A percentile compares a stretch with the other conserved stretches of the same genome.
phyloP scores from a whole-genome alignment of 2,797 vertebrate species.

The Sebastes cheni region DNA sequence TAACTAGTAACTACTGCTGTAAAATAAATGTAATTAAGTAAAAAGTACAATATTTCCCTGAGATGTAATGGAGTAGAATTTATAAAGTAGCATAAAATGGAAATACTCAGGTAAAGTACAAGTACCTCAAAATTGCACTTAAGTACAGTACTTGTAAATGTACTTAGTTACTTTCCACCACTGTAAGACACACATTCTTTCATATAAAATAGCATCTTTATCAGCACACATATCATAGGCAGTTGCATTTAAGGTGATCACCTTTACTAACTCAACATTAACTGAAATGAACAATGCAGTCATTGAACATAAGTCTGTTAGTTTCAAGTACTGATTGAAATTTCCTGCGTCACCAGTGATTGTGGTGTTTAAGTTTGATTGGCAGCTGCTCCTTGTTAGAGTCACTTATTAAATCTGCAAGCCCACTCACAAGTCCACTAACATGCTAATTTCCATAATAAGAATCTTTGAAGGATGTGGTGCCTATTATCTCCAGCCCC shows the following conservation, averaged over 20 bases:
- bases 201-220: not conserved
- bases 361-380: conserved; percentile 40
- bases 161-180: too few species aligned
- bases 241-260: not conserved
- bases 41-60: too few species aligned
- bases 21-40: too few species aligned
- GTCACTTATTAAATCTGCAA: conserved; percentile 59
- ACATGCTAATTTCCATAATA: conserved; percentile 68
- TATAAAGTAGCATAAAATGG: too few species aligned
- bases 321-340: not conserved
- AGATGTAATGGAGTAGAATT: too few species aligned
- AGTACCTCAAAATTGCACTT: too few species aligned
- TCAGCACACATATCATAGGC: not conserved
- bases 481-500: conserved; percentile 47
- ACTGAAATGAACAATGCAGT: not conserved
- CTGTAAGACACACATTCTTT: not conserved
- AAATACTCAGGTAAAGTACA: too few species aligned
- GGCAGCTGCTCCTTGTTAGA: conserved; percentile 67
- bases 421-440: conserved; percentile 31
- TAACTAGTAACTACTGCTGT: too few species aligned
- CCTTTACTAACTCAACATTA: not conserved
- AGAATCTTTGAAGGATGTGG: conserved; percentile 48
- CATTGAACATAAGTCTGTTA: not conserved
- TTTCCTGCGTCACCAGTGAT: not conserved
- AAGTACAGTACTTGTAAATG: too few species aligned